phyloP scores from a whole-genome alignment of 2,888 invertebrate species.

The Brassicogethes aeneus region DNA sequence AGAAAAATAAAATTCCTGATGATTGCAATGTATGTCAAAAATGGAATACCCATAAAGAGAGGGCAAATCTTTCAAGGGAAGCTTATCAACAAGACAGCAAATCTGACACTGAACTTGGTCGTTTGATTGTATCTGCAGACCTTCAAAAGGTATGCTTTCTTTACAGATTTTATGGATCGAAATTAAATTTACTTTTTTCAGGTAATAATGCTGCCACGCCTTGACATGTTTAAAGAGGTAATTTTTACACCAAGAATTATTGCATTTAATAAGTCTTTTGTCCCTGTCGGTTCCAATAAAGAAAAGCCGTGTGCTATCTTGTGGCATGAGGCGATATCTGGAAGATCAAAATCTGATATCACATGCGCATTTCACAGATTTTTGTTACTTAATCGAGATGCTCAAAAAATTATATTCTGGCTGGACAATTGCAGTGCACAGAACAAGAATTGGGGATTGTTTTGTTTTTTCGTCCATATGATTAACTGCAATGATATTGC shows the following conservation, averaged over 20 bases:
- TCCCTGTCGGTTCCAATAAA: slow-evolving; percentile 6
- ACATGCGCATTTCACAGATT: slow-evolving; percentile 9
- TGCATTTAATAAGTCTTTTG: slow-evolving; percentile 10
- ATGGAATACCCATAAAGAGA: background rate
- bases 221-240: slow-evolving; percentile 11
- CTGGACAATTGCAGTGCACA: slow-evolving; percentile 12
- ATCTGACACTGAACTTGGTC: background rate
- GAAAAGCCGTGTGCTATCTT: slow-evolving; percentile 7
- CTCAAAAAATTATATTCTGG: slow-evolving; percentile 8
- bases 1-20: background rate
- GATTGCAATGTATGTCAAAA: background rate
- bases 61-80: background rate
- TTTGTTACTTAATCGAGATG: slow-evolving; percentile 6
- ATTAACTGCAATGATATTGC: background rate
- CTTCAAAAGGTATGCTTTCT: slow-evolving; percentile 6
- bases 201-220: slow-evolving; percentile 10
- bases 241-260: slow-evolving; percentile 12
- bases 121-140: slow-evolving; percentile 3
- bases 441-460: slow-evolving; percentile 12
- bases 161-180: slow-evolving; percentile 1
- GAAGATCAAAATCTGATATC: slow-evolving; percentile 10
- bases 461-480: slow-evolving; percentile 4
- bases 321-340: slow-evolving; percentile 10
- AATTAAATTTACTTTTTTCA: slow-evolving; percentile 4
- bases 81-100: background rate